A percentile compares a stretch with the other conserved stretches of the same genome.
phyloP scores from a whole-genome alignment of 2,888 invertebrate species.

The Pseudolycoriella hygida region DNA sequence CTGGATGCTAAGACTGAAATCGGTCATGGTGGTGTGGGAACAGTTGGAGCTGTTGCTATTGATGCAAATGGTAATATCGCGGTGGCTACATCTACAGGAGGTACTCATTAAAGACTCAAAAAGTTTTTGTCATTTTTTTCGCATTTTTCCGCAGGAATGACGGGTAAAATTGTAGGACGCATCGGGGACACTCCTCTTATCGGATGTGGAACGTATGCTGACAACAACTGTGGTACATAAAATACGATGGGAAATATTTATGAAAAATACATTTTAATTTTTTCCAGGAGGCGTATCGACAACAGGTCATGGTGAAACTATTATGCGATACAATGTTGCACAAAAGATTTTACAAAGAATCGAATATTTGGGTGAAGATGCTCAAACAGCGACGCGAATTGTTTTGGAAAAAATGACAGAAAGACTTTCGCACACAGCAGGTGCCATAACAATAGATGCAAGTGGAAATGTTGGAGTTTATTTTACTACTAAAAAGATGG shows the following conservation, averaged over 20 bases:
- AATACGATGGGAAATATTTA: no score
- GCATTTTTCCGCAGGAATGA: no score
- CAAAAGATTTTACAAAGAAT: conserved; percentile 49
- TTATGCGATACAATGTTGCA: conserved; percentile 59
- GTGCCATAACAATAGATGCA: conserved; percentile 51
- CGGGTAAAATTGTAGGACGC: conserved; percentile 39
- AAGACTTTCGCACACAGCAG: conserved; percentile 53
- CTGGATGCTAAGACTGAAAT: conserved; percentile 41
- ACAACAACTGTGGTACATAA: conserved; percentile 29
- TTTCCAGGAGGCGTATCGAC: conserved; percentile 67
- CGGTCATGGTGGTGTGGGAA: conserved; percentile 54
- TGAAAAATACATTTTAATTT: no score
- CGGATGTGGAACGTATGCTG: conserved; percentile 62
- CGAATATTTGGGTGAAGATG: conserved; percentile 34
- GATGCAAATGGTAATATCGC: conserved; percentile 56
- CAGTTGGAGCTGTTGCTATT: conserved; percentile 72
- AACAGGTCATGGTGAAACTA: conserved; percentile 72
- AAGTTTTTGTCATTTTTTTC: no score
- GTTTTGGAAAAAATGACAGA: conserved; percentile 47
- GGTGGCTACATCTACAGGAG: conserved; percentile 69
- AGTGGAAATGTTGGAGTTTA: conserved; percentile 47
- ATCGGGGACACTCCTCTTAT: conserved; percentile 60
- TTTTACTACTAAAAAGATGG: conserved; percentile 51
- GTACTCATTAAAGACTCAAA: no score
- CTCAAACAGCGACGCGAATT: conserved; percentile 43